Conservation (phyloP, 2,888 invertebrate genomes). For the Linhomoeus sp. region DNA sequence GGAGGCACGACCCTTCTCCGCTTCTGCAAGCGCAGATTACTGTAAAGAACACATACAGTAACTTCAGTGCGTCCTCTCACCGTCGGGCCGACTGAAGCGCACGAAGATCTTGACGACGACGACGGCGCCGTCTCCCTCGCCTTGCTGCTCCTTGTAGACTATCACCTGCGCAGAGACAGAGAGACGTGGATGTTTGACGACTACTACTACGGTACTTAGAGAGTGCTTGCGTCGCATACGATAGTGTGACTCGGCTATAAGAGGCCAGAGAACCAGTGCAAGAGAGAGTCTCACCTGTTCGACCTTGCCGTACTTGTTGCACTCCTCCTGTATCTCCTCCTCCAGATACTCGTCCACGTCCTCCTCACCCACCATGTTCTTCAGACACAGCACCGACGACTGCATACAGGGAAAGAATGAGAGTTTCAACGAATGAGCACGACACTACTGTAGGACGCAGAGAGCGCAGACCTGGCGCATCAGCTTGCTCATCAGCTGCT, state of each 20-base stretch:
- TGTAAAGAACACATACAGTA: no score
- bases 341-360: constrained; percentile 84
- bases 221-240: no score
- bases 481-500: constrained; percentile 67
- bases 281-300: constrained; percentile 10
- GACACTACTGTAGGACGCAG: no score
- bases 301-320: constrained; percentile 56
- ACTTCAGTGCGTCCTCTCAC: not conserved
- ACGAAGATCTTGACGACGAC: constrained; percentile 20
- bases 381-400: constrained; percentile 51
- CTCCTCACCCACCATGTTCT: constrained; percentile 76
- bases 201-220: no score
- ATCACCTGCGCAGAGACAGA: constrained; percentile 12
- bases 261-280: not conserved
- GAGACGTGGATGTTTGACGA: no score
- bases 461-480: constrained; percentile 40
- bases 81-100: constrained; percentile 7
- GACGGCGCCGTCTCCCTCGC: not conserved
- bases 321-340: constrained; percentile 86
- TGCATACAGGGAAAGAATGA: constrained; percentile 9
- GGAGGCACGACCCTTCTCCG: constrained; percentile 58
- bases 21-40: constrained; percentile 46
- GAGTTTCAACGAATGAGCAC: no score
- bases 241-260: no score
- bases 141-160: constrained; percentile 15